These are phyloP conservation scores for Tupaia chinensis DNA, from an alignment of 2,113 vertebrate species.

Conservation along the genomic window DNA sequence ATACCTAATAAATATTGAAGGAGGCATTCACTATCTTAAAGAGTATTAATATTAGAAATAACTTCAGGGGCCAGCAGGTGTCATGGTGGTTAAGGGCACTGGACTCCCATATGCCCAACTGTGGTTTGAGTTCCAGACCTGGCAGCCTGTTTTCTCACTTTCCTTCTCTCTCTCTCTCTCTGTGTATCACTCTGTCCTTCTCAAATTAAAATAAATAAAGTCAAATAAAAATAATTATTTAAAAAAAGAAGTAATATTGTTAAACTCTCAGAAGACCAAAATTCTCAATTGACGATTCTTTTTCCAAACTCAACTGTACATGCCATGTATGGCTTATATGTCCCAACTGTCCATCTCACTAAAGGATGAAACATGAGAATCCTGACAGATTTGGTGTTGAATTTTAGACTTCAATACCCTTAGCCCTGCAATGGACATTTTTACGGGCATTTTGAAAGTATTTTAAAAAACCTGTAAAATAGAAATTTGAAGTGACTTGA, in stretches of 20 bases:
- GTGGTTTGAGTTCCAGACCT: too few relatives aligned
- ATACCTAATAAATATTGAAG: constrained; percentile 3
- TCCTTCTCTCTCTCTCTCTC: too few relatives aligned
- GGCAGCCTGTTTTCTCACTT: too few relatives aligned
- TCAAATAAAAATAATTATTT: too few relatives aligned
- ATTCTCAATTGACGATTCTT: not conserved
- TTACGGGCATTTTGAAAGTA: constrained; percentile 56
- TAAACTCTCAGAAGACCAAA: constrained; percentile 14
- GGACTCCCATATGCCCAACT: too few relatives aligned
- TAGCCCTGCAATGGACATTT: not conserved
- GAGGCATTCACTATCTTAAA: not conserved
- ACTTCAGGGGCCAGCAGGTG: too few relatives aligned
- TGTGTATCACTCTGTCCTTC: too few relatives aligned
- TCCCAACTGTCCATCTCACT: not conserved
- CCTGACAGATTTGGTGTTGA: constrained; percentile 12
- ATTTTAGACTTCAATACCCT: constrained; percentile 33
- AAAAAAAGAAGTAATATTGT: not conserved
- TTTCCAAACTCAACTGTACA: not conserved
- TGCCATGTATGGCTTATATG: not conserved
- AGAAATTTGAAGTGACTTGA: constrained; percentile 32
- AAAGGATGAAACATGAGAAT: constrained; percentile 41
- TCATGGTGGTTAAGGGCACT: too few relatives aligned
- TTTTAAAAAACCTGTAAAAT: constrained; percentile 30
- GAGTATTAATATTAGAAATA: not conserved
- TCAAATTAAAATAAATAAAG: too few relatives aligned